These are phyloP conservation scores for Chloroceryle amazona DNA, from an alignment of 2,797 vertebrate genomes.

Conservation along the genomic window DNA sequence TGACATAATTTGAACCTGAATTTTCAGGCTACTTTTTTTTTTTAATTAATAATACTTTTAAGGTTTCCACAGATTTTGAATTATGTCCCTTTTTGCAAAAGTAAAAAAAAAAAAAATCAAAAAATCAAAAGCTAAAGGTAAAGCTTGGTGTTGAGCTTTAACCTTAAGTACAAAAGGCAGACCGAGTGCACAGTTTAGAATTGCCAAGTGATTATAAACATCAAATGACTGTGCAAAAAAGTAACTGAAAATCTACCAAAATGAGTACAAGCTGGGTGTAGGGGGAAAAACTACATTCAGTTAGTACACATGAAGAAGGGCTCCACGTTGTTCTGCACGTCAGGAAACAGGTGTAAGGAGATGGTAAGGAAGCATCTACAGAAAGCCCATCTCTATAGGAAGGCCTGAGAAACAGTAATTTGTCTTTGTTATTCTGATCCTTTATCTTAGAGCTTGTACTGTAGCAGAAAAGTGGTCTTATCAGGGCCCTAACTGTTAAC, in stretches of 20 bases:
- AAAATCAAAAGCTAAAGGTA: too few species aligned
- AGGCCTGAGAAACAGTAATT: neutral
- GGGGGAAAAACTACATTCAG: neutral
- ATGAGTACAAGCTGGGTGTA: neutral
- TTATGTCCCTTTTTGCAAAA: neutral
- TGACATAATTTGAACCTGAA: neutral
- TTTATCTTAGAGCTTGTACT: neutral
- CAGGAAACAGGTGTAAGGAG: neutral
- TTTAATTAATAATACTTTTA: too few species aligned
- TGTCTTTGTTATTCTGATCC: neutral
- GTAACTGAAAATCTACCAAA: neutral
- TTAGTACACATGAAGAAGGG: neutral
- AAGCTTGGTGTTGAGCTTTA: neutral
- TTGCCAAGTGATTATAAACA: neutral
- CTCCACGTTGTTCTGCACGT: rapidly evolving
- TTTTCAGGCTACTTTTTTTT: neutral
- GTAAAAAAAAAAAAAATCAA: neutral
- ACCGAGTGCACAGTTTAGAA: neutral
- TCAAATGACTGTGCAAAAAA: neutral
- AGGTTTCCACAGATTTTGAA: neutral
- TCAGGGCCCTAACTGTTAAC: neutral
- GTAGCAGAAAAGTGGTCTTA: neutral
- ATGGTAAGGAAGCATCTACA: neutral
- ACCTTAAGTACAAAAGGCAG: neutral
- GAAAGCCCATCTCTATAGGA: neutral